Percentiles rank a stretch among this genome's conserved stretches.
Conservation (phyloP, 2,888 invertebrate genomes). For the Chrysolina oricalcia region DNA sequence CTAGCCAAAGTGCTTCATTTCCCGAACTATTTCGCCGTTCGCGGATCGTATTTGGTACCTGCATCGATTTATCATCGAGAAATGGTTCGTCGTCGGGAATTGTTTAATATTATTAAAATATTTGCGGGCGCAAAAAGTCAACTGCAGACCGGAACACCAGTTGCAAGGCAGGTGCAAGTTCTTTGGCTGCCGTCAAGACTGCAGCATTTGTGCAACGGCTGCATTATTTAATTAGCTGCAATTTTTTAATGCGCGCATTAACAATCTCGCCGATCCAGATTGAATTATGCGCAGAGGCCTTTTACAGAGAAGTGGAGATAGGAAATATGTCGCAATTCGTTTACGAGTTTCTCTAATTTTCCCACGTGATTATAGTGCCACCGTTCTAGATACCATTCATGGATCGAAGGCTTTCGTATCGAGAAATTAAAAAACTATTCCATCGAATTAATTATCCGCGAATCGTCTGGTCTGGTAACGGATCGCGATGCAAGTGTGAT, state of each 20-base stretch:
- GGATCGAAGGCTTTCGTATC: conserved; percentile 49
- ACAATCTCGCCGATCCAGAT: conserved; percentile 69
- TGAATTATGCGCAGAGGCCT: conserved; percentile 64
- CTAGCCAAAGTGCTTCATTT: too few species aligned
- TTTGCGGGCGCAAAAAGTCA: conserved; percentile 62
- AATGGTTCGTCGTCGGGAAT: conserved; percentile 67
- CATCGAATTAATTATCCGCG: conserved; percentile 54
- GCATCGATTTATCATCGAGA: conserved; percentile 68
- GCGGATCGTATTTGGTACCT: conserved; percentile 54
- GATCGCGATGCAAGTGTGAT: conserved; percentile 46
- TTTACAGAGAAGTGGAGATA: conserved; percentile 64
- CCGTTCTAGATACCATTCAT: conserved; percentile 57
- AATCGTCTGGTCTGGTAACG: conserved; percentile 48
- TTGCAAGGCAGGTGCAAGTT: conserved; percentile 67
- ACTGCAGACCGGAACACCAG: conserved; percentile 66
- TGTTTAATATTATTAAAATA: conserved; percentile 71
- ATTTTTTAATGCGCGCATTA: conserved; percentile 67
- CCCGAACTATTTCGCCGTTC: too few species aligned
- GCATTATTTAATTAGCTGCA: conserved; percentile 70
- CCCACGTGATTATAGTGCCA: conserved; percentile 61
- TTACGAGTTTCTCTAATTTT: conserved; percentile 64
- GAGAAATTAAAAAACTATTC: conserved; percentile 54
- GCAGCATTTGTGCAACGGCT: conserved; percentile 66
- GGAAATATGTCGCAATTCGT: conserved; percentile 62
- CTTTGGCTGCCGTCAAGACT: conserved; percentile 67